Percentiles rank a stretch among this genome's conserved stretches.
phyloP scores from a whole-genome alignment of 2,888 invertebrate genomes.

The Argyresthia goedartella region DNA sequence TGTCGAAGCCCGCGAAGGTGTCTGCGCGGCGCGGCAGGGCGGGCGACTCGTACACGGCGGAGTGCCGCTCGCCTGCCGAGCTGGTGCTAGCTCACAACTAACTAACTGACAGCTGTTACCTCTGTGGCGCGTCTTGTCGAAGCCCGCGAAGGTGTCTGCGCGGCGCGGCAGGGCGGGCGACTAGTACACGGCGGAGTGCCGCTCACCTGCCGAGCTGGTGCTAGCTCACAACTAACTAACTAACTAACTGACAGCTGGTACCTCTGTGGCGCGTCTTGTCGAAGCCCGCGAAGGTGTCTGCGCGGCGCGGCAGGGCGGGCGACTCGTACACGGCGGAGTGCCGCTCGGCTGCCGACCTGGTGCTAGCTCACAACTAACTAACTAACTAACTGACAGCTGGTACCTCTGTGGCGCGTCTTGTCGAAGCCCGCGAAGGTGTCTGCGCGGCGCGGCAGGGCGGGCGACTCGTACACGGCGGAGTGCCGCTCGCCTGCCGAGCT shows the following conservation, averaged over 20 bases:
- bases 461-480: no score
- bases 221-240: constrained; percentile 80
- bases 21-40: no score
- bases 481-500: no score
- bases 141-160: constrained; percentile 97
- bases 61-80: no score
- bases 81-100: no score
- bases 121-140: constrained; percentile 68
- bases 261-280: constrained; percentile 55
- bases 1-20: no score
- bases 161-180: constrained; percentile 90
- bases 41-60: no score
- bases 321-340: constrained; percentile 24
- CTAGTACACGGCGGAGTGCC: constrained; percentile 87
- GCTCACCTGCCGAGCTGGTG: constrained; percentile 95
- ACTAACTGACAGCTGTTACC: no score
- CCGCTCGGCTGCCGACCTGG: constrained; percentile 95
- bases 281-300: constrained; percentile 97
- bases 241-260: not conserved
- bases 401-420: no score
- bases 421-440: no score
- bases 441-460: no score
- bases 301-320: constrained; percentile 74
- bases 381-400: no score
- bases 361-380: constrained; percentile 82